A percentile compares a stretch with the other conserved stretches of the same genome.
Evolutionary conservation across 1,140 invertebrate genomes (phyloP).

Genomic region (Drosophila orosa): DNA sequence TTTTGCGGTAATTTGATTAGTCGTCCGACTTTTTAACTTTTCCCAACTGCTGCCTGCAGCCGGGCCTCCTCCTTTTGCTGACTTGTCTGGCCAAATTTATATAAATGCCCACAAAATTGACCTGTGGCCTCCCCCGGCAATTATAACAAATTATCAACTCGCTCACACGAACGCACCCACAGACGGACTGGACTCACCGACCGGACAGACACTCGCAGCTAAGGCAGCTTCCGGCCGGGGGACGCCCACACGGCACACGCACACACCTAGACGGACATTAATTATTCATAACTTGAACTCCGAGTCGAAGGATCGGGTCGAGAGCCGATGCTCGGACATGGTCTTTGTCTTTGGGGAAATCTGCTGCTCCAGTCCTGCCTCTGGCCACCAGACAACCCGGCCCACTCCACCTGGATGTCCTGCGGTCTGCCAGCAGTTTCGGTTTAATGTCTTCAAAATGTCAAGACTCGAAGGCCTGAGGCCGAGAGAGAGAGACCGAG

Average conservation of each 20-base stretch:
- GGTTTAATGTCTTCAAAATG: conserved; percentile 77
- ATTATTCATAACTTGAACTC: conserved; percentile 79
- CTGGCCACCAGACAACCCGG: conserved; percentile 7
- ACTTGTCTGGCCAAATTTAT: conserved; percentile 73
- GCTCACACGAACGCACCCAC: conserved; percentile 64
- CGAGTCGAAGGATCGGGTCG: conserved; percentile 39
- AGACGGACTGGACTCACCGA: conserved; percentile 8
- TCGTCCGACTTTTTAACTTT: conserved; percentile 35
- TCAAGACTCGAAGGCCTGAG: conserved; percentile 59
- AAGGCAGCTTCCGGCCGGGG: conserved; percentile 42
- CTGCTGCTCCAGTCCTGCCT: conserved; percentile 28
- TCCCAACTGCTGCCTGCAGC: conserved; percentile 15
- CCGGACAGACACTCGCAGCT: conserved; percentile 16
- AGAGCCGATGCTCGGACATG: conserved; percentile 42
- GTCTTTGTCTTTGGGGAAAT: conserved; percentile 77
- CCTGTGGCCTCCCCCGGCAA: conserved; percentile 77
- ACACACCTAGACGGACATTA: conserved; percentile 69
- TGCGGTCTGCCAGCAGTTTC: conserved; percentile 66
- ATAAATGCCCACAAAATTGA: conserved; percentile 81
- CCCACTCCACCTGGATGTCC: conserved; percentile 23
- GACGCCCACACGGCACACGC: conserved; percentile 43
- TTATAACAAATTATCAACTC: conserved; percentile 82
- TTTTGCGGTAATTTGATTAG: conserved; percentile 52
- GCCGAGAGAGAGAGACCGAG: conserved; percentile 8
- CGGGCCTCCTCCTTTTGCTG: conserved; percentile 27